phyloP scores from a whole-genome alignment of 2,797 vertebrate genomes.

The Cynodonichthys magdalenae region DNA sequence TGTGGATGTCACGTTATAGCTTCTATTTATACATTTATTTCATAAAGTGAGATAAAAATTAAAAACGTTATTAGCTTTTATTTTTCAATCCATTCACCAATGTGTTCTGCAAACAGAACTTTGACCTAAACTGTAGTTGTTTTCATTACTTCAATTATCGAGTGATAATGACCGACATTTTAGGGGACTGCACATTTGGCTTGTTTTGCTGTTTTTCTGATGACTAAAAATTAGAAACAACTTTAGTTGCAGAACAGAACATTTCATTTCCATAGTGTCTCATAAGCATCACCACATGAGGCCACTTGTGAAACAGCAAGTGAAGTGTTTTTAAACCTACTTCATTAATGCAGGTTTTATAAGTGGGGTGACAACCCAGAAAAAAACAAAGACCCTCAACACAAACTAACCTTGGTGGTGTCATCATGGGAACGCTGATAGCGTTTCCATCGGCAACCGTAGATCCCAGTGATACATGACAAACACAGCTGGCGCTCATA shows the following conservation, averaged over 20 bases:
- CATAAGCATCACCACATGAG: no score
- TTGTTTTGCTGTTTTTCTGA: not conserved
- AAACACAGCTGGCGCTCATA: constrained; percentile 98
- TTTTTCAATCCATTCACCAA: no score
- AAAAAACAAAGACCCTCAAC: not conserved
- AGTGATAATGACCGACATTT: not conserved
- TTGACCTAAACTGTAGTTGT: no score
- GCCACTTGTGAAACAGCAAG: no score
- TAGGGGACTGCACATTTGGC: not conserved
- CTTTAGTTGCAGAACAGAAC: not conserved
- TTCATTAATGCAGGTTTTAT: not conserved
- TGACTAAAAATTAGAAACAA: not conserved
- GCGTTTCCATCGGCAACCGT: constrained; percentile 98
- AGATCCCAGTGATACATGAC: constrained; percentile 97
- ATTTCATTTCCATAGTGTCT: no score
- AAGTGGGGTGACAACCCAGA: not conserved
- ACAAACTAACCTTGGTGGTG: constrained; percentile 89
- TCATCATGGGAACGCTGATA: constrained; percentile 98
- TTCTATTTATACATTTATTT: no score
- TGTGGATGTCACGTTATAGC: no score
- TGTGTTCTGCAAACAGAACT: no score
- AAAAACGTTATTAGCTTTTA: no score
- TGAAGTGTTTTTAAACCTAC: not conserved
- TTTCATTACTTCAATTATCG: no score
- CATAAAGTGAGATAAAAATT: no score